Base-by-base conservation (phyloP, 2,797 vertebrate genomes). In the Nasua narica region DNA sequence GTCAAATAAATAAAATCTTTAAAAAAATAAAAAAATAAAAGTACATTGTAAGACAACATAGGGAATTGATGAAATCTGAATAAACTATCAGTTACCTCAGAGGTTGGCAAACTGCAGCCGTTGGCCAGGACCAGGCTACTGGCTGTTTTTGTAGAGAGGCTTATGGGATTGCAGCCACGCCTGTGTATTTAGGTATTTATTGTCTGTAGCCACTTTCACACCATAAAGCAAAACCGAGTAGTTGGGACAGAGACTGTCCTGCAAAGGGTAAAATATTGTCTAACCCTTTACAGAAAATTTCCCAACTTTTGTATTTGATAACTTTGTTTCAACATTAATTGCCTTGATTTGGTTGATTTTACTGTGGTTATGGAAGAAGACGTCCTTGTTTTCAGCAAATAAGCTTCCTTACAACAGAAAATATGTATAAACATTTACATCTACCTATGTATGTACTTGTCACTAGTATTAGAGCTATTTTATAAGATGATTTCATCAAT, bases 261-360 rank as follows among this genome's bases (percentile, higher is more conserved):
- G 70, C 40, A 46, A 74, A 74, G 70, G 4, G 1, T 29, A 46
- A 46, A 10, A 46, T 74, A 74, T 4, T 74, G 40, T 74, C 70
- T 46, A 40, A 29, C 70, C 4, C 15, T 32, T 46, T 29, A 32
- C 4, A 18, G 40, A 46, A 74, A 29, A 74, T 18, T 16, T 56
- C 27, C 35, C 84, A 56, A n/a, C 1, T 56, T 18, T 29, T 74
- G 7, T 27, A 74, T 56, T n/a, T 62, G 40, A 35, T 37, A 35
- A 69, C 52, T 37, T 87, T 46, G 29, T 56, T 52, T 62, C 46
- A 67, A 74, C 8, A 40, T 54, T 54, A 54, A 48, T n/a, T 79
- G 79, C 65, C 37, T 37, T 88, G 27, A 48, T 91, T 83, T 70
- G 43, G 46, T 70, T 92, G 69, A 62, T 84, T 78, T 84, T 40